Conservation (phyloP, 2,113 vertebrate species). For the Chaetura pelagica region DNA sequence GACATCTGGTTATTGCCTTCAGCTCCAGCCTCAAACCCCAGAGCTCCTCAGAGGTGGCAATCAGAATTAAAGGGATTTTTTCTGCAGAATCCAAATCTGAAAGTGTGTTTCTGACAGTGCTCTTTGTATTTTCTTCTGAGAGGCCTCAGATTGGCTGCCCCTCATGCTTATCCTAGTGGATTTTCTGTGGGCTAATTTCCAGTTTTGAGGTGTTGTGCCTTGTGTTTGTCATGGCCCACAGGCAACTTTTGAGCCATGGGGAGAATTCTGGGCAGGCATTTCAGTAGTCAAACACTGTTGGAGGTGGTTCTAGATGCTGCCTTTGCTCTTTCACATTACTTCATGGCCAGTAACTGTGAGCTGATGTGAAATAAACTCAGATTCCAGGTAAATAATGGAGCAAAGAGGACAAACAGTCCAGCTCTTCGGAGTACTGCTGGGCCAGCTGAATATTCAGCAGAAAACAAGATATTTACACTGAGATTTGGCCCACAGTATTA, state of each 20-base stretch:
- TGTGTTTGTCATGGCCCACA: not conserved
- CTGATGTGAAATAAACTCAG: not conserved
- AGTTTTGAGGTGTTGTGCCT: not conserved
- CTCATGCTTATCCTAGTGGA: not conserved
- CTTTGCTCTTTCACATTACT: not conserved
- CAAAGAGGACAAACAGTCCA: not conserved
- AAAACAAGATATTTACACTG: not conserved
- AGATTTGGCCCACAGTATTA: not conserved
- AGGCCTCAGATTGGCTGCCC: not conserved
- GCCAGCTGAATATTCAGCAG: not conserved
- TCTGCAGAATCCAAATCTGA: not conserved
- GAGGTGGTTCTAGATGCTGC: not conserved
- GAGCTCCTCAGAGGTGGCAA: not conserved
- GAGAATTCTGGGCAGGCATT: not conserved
- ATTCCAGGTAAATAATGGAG: not conserved
- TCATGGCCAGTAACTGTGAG: not conserved
- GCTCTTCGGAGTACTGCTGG: not conserved
- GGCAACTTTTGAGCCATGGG: not conserved
- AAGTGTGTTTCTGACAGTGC: not conserved
- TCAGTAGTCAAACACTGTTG: not conserved
- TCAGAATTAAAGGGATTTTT: fast-evolving
- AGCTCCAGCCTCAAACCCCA: not conserved
- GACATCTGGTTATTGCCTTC: not conserved
- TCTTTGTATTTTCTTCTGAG: not conserved
- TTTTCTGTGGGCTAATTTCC: not conserved